Percentiles rank a stretch among this genome's conserved stretches.
Evolutionary conservation across 2,888 invertebrate species (phyloP).

Genomic region (Drosophila stalkeri): DNA sequence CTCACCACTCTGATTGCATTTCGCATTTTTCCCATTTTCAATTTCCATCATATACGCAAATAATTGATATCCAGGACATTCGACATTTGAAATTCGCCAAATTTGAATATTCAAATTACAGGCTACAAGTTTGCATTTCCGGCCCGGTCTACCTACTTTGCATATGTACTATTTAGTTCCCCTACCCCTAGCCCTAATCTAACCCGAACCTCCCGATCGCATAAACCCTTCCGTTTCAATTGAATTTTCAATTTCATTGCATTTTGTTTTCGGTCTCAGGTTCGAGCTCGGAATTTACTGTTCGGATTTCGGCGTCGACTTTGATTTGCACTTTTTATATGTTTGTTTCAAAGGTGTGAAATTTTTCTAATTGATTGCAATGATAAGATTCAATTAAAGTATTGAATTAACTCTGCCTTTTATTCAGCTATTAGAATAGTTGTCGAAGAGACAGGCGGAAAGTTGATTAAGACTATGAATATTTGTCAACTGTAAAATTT

Average conservation of each 20-base stretch:
- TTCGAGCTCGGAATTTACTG: conserved; percentile 7
- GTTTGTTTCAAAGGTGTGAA: conserved; percentile 57
- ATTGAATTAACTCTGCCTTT: conserved; percentile 17
- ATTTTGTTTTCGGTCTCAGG: conserved; percentile 34
- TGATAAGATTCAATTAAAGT: conserved; percentile 50
- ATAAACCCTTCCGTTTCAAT: conserved; percentile 39
- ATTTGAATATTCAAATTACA: conserved; percentile 78
- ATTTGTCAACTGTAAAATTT: too few relatives aligned
- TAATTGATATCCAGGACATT: conserved; percentile 72
- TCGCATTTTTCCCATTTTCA: conserved; percentile 40
- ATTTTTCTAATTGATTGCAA: conserved; percentile 36
- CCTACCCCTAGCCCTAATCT: conserved; percentile 10
- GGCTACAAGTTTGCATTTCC: conserved; percentile 62
- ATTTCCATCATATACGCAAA: conserved; percentile 74
- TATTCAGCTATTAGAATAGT: not conserved
- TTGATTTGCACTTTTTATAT: conserved; percentile 1
- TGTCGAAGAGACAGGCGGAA: not conserved
- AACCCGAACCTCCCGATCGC: conserved; percentile 4
- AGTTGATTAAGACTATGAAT: too few relatives aligned
- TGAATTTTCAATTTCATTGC: conserved; percentile 72
- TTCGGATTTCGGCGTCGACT: conserved; percentile 20
- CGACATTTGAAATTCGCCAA: conserved; percentile 34
- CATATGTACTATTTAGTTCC: conserved; percentile 42
- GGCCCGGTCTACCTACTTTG: conserved; percentile 70
- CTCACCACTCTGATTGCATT: conserved; percentile 42